Percentiles rank a stretch among this genome's conserved stretches.
Conservation (phyloP, 2,113 vertebrate species). For the Leptodactylus fuscus region DNA sequence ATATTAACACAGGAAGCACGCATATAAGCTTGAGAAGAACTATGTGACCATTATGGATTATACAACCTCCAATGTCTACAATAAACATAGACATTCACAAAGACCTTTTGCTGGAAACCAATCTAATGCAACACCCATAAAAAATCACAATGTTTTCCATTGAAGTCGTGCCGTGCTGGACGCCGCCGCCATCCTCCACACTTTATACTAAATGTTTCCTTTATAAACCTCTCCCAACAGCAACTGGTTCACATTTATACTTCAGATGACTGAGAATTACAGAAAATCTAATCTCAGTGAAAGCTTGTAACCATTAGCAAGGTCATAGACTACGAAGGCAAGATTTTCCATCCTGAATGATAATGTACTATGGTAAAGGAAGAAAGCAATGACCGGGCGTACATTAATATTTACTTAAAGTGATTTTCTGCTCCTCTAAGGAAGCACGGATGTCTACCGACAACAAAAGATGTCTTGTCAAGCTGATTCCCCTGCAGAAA, state of each 20-base stretch:
- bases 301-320: conserved; percentile 8
- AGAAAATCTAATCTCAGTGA: neutral
- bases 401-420: neutral
- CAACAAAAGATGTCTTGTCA: neutral
- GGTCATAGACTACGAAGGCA: neutral
- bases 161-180: neutral
- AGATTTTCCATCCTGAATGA: conserved; percentile 7
- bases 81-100: neutral
- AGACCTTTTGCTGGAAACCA: neutral
- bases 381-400: neutral
- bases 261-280: conserved; percentile 29
- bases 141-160: neutral
- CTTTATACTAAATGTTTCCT: conserved; percentile 11
- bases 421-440: neutral
- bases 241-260: conserved; percentile 43
- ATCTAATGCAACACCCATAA: neutral
- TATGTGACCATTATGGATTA: no score
- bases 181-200: neutral
- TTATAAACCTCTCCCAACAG: conserved; percentile 25
- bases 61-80: neutral
- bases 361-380: neutral
- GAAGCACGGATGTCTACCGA: neutral
- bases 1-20: no score
- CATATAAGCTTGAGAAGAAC: no score
- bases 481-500: no score